Evolutionary conservation across 2,113 vertebrate genomes (phyloP).

Genomic region (Picathartes gymnocephalus): DNA sequence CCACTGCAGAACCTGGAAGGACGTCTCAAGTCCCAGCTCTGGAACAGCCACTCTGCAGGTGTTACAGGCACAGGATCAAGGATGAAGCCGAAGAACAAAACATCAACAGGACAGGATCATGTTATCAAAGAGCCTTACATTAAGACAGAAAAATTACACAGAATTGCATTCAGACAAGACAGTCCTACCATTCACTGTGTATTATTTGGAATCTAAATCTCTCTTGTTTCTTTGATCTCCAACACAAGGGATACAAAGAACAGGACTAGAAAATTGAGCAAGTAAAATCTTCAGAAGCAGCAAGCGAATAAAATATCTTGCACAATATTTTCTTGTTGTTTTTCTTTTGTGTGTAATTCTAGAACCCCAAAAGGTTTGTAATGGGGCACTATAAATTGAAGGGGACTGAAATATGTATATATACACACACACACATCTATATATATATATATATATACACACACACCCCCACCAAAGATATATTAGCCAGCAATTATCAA

Average conservation of each 20-base stretch:
- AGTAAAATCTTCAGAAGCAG: neutral
- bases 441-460: too few relatives aligned
- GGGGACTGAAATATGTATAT: neutral
- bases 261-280: neutral
- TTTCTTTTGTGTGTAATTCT: neutral
- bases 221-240: neutral
- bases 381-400: neutral
- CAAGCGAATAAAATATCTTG: neutral
- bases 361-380: neutral
- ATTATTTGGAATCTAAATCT: neutral
- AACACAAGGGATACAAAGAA: neutral
- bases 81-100: neutral
- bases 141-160: neutral
- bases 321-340: neutral
- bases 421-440: too few relatives aligned
- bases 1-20: neutral
- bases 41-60: neutral
- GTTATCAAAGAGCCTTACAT: neutral
- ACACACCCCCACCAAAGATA: neutral
- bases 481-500: accelerated
- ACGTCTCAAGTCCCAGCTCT: neutral
- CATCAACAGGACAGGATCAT: neutral
- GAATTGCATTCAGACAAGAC: neutral
- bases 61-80: neutral
- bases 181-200: neutral